Percentiles rank a stretch among this genome's conserved stretches.
Evolutionary conservation across 2,797 vertebrate species (phyloP).

Genomic region (Mormyrus hasselquistii): DNA sequence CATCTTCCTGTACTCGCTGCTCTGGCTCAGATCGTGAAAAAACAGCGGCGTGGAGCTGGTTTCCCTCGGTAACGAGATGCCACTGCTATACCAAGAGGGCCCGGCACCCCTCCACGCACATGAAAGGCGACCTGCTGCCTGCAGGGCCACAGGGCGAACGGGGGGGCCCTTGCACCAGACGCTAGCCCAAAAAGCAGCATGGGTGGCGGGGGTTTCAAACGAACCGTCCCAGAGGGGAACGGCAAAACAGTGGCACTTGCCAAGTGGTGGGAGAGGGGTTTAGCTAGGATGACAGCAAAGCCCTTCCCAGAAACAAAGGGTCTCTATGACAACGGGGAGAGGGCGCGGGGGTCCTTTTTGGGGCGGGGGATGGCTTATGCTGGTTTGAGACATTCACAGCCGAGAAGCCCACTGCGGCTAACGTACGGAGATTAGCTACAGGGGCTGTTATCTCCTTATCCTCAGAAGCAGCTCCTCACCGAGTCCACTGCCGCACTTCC

Average conservation of each 20-base stretch:
- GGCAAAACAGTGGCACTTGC: neutral
- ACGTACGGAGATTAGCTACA: neutral
- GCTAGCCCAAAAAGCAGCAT: neutral
- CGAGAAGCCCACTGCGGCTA: neutral
- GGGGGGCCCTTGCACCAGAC: neutral
- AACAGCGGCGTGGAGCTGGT: neutral
- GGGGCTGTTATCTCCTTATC: neutral
- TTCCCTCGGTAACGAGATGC: neutral
- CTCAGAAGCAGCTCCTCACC: neutral
- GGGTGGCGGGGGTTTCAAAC: slow-evolving; percentile 6
- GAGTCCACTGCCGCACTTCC: neutral
- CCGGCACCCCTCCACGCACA: neutral
- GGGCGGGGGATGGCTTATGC: neutral
- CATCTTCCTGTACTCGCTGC: neutral
- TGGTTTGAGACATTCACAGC: neutral
- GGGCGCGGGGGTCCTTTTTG: neutral
- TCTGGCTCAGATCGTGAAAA: neutral
- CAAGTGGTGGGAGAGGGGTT: neutral
- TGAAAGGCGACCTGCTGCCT: neutral
- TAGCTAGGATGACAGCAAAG: neutral
- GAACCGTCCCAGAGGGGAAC: slow-evolving; percentile 1
- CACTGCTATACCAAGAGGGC: neutral
- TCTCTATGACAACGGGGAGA: slow-evolving; percentile 9
- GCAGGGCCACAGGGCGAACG: neutral
- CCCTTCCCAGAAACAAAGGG: neutral